phyloP scores from a whole-genome alignment of 2,888 invertebrate genomes.

The Synanthedon formicaeformis region DNA sequence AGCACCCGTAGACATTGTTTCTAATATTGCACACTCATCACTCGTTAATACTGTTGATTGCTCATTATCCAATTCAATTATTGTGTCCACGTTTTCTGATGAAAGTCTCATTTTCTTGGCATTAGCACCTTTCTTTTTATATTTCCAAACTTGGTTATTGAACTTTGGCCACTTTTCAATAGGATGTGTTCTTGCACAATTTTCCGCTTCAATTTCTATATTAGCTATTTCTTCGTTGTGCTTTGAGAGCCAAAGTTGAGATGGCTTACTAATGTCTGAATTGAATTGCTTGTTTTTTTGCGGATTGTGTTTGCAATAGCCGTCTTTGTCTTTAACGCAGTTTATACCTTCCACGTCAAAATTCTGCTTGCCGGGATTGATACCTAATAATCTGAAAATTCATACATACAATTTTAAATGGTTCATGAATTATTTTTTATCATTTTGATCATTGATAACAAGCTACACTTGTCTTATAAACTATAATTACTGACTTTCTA shows the following conservation, averaged over 20 bases:
- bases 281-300: constrained; percentile 14
- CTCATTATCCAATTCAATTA: constrained; percentile 36
- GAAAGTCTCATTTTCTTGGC: constrained; percentile 41
- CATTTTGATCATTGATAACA: no score
- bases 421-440: no score
- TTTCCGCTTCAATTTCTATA: constrained; percentile 29
- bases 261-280: constrained; percentile 14
- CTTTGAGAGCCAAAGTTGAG: constrained; percentile 19
- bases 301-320: constrained; percentile 47
- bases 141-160: constrained; percentile 41
- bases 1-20: constrained; percentile 4
- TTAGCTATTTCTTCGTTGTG: constrained; percentile 21
- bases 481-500: no score
- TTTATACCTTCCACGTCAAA: constrained; percentile 47
- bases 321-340: constrained; percentile 50
- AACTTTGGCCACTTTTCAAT: constrained; percentile 47
- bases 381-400: constrained; percentile 44
- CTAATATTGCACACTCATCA: constrained; percentile 10
- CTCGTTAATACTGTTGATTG: not conserved
- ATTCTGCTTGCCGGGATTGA: constrained; percentile 51
- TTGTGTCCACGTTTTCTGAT: constrained; percentile 28
- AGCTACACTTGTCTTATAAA: no score
- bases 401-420: not conserved
- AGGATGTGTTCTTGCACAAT: constrained; percentile 45
- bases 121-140: constrained; percentile 25